These are phyloP conservation scores for Formica aserva DNA, from an alignment of 2,888 invertebrate genomes.

Conservation along the genomic window DNA sequence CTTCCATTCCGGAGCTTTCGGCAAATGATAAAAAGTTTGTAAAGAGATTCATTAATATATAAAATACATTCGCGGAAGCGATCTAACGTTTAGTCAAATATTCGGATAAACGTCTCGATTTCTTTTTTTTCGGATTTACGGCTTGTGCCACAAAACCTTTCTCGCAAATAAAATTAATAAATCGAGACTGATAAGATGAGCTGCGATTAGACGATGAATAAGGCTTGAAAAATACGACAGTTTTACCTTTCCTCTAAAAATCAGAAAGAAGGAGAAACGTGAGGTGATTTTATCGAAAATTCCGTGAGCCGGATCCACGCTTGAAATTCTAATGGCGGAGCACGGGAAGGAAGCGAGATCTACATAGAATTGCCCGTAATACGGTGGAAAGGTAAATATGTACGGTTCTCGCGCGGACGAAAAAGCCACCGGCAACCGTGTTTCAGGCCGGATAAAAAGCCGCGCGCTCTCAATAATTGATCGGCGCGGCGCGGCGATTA, in stretches of 20 bases:
- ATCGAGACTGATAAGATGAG: slow-evolving; percentile 18
- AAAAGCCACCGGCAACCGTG: slow-evolving; percentile 22
- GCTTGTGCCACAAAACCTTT: too few relatives aligned
- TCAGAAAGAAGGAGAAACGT: background rate
- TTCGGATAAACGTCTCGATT: background rate
- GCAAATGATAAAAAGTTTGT: background rate
- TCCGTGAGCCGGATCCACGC: slow-evolving; percentile 48
- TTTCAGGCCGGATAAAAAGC: slow-evolving; percentile 19
- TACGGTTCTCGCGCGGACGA: slow-evolving; percentile 31
- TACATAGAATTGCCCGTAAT: slow-evolving; percentile 53
- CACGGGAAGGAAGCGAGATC: slow-evolving; percentile 49
- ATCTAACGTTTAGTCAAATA: background rate
- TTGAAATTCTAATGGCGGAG: slow-evolving; percentile 52
- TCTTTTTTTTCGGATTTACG: background rate
- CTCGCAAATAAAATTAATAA: slow-evolving; percentile 25
- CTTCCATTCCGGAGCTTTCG: background rate
- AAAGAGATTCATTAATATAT: background rate
- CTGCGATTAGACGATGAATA: slow-evolving; percentile 27
- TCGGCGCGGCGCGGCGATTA: slow-evolving; percentile 26
- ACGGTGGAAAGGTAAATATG: slow-evolving; percentile 49
- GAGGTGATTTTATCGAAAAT: slow-evolving; percentile 54
- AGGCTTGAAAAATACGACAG: slow-evolving; percentile 9
- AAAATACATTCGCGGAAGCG: background rate
- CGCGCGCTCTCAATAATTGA: slow-evolving; percentile 40
- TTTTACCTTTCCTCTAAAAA: background rate